These are phyloP conservation scores for Phyllotis vaccarum DNA, from an alignment of 2,797 vertebrate species.

Conservation along the genomic window DNA sequence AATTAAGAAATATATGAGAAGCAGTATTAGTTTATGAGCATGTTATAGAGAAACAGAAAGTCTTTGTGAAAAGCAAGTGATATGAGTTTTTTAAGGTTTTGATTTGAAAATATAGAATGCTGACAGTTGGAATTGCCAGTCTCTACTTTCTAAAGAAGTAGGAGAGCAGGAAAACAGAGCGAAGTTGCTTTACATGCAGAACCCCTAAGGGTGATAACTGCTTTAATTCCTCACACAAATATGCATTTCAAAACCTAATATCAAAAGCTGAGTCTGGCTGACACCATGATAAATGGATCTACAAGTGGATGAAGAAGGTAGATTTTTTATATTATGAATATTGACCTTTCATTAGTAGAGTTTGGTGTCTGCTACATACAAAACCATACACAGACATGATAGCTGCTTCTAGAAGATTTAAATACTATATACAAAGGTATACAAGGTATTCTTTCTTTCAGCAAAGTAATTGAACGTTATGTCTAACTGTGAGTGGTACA, in stretches of 20 bases:
- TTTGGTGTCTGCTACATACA: constrained; percentile 64
- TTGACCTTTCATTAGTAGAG: constrained; percentile 77
- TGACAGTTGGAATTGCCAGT: constrained; percentile 27
- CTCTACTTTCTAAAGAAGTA: constrained; percentile 15
- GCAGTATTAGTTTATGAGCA: not conserved
- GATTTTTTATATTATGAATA: constrained; percentile 80
- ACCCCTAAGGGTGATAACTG: constrained; percentile 40
- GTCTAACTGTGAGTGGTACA: not conserved
- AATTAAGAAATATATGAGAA: constrained; percentile 43
- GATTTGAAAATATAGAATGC: constrained; percentile 44
- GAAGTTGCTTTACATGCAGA: not conserved
- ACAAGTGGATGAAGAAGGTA: constrained; percentile 70
- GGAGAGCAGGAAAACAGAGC: not conserved
- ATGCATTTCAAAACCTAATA: constrained; percentile 69
- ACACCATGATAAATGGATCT: constrained; percentile 77
- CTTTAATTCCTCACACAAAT: constrained; percentile 78
- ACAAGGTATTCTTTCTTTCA: not conserved
- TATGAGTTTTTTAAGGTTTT: constrained; percentile 22
- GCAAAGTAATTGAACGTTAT: constrained; percentile 59
- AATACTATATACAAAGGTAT: constrained; percentile 71
- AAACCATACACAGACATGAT: constrained; percentile 68
- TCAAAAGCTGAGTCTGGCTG: constrained; percentile 72
- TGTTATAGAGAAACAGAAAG: not conserved
- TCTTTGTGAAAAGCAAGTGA: not conserved
- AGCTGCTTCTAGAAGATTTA: constrained; percentile 75